Evolutionary conservation across 2,113 vertebrate species (phyloP).

Genomic region (Callocephalon fimbriatum): DNA sequence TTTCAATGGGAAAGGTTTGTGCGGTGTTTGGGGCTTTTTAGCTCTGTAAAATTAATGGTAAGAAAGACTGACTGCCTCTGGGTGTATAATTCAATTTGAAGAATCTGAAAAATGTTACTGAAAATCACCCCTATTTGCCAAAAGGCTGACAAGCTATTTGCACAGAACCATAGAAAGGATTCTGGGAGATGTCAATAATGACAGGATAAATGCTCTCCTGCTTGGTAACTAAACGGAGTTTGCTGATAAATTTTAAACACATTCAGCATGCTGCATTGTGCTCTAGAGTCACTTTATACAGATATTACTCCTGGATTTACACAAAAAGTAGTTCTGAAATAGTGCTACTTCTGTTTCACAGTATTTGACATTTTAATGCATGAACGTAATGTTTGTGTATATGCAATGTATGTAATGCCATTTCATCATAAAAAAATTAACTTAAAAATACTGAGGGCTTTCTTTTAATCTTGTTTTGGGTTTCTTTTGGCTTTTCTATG

Average conservation of each 20-base stretch:
- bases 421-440: not conserved
- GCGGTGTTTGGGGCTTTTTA: not conserved
- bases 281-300: not conserved
- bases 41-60: conserved; percentile 26
- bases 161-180: conserved; percentile 21
- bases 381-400: not conserved
- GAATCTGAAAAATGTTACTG: conserved; percentile 34
- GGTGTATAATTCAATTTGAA: conserved; percentile 51
- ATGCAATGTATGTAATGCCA: not conserved
- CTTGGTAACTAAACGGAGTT: conserved; percentile 25
- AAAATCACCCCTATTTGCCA: conserved; percentile 45
- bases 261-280: not conserved
- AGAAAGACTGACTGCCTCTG: conserved; percentile 31
- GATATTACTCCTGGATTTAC: not conserved
- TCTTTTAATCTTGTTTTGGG: not conserved
- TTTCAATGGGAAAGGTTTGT: not conserved
- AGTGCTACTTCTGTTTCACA: not conserved
- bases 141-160: conserved; percentile 56
- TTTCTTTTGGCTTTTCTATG: not conserved
- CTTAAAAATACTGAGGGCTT: not conserved
- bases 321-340: not conserved
- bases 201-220: conserved; percentile 37
- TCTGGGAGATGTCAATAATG: conserved; percentile 51
- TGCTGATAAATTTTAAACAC: conserved; percentile 28
- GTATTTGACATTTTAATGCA: not conserved